Conservation (phyloP, 2,113 vertebrate genomes). For the Anoplopoma fimbria region DNA sequence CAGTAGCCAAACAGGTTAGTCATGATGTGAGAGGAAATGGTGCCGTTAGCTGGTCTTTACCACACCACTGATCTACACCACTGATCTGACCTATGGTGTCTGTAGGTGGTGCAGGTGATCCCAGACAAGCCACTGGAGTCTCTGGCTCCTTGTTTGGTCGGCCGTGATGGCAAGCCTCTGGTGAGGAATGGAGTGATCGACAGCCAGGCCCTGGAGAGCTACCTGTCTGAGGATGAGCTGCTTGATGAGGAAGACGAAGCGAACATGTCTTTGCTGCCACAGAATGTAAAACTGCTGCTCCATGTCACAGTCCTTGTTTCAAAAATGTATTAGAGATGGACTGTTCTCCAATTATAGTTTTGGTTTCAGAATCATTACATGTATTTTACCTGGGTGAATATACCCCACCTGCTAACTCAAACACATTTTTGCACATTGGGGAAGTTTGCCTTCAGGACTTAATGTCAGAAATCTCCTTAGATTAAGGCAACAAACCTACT, state of each 20-base stretch:
- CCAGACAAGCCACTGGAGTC: slow-evolving; percentile 78
- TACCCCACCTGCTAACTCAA: too few relatives aligned
- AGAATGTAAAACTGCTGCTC: slow-evolving; percentile 79
- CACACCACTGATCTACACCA: neutral
- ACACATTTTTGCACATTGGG: too few relatives aligned
- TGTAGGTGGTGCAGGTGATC: slow-evolving; percentile 88
- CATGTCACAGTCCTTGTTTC: neutral
- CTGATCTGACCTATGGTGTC: neutral
- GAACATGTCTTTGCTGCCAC: slow-evolving; percentile 87
- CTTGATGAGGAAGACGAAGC: slow-evolving; percentile 86
- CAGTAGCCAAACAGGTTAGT: slow-evolving; percentile 89
- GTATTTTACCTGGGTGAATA: neutral
- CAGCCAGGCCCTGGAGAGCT: slow-evolving; percentile 74
- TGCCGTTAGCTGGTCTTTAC: too few relatives aligned
- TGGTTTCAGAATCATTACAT: neutral
- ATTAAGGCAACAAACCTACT: neutral
- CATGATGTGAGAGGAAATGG: too few relatives aligned
- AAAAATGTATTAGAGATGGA: neutral
- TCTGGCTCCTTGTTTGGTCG: slow-evolving; percentile 79
- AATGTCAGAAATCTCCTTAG: neutral
- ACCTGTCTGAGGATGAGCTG: slow-evolving; percentile 79
- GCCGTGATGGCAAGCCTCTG: slow-evolving; percentile 79
- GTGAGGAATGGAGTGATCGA: slow-evolving; percentile 72
- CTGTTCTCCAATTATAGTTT: neutral
- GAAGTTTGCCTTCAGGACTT: neutral